Conservation (phyloP, 2,113 vertebrate genomes). For the Uria lomvia region DNA sequence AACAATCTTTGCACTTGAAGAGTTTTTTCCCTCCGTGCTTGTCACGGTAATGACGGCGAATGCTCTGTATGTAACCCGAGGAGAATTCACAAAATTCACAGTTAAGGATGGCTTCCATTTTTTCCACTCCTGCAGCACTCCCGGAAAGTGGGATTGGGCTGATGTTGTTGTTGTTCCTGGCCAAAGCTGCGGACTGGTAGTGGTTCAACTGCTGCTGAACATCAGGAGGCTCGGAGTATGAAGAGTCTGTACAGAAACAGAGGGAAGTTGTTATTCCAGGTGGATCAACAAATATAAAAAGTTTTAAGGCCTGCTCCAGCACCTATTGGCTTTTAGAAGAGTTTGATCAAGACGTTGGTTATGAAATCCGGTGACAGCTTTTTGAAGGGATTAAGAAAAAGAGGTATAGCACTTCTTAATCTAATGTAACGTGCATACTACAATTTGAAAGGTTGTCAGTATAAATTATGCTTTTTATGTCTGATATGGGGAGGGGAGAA, state of each 20-base stretch:
- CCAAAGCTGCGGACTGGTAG: conserved; percentile 88
- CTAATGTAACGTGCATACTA: not conserved
- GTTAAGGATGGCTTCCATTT: conserved; percentile 83
- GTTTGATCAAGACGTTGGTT: not conserved
- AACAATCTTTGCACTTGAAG: conserved; percentile 98
- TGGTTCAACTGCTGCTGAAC: conserved; percentile 94
- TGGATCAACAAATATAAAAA: not conserved
- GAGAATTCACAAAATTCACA: conserved; percentile 99
- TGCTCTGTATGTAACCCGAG: conserved; percentile 98
- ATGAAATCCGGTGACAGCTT: not conserved
- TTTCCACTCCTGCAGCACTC: conserved; percentile 63
- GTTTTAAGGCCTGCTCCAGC: not conserved
- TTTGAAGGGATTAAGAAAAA: not conserved
- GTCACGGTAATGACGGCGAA: conserved; percentile 95
- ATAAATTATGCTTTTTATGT: not conserved
- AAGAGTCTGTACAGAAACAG: conserved; percentile 78
- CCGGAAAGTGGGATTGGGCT: conserved; percentile 76
- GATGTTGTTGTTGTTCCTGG: conserved; percentile 83
- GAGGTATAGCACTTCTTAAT: not conserved
- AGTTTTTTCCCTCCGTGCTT: conserved; percentile 97
- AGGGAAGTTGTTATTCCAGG: not conserved
- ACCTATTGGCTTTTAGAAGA: not conserved
- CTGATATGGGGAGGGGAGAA: not conserved
- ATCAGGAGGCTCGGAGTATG: conserved; percentile 89
- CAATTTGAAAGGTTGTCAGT: not conserved